Evolutionary conservation across 2,888 invertebrate genomes (phyloP).

Genomic region (Liodrosophila aerea): DNA sequence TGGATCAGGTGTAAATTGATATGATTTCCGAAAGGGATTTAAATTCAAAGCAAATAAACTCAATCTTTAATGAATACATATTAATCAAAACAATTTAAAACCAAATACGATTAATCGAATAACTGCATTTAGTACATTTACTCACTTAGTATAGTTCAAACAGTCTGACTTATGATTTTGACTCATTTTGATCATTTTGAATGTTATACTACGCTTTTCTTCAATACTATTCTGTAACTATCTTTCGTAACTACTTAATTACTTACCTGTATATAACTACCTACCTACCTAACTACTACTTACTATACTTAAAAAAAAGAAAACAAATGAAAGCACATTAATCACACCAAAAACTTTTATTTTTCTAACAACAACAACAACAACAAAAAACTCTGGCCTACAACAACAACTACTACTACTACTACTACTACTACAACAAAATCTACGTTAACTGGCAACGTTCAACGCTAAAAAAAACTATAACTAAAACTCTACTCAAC

Average conservation of each 20-base stretch:
- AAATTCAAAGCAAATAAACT: constrained; percentile 1
- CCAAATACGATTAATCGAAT: constrained; percentile 1
- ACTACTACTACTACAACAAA: constrained; percentile 24
- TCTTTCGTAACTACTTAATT: too few relatives aligned
- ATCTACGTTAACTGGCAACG: constrained; percentile 48
- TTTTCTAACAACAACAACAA: constrained; percentile 52
- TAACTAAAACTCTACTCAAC: constrained; percentile 44
- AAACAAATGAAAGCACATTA: constrained; percentile 57
- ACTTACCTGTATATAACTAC: background rate
- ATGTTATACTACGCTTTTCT: constrained; percentile 19
- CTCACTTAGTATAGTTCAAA: background rate
- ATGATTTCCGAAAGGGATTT: constrained; percentile 2
- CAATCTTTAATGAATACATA: constrained; percentile 5
- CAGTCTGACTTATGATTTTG: background rate
- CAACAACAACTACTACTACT: constrained; percentile 37
- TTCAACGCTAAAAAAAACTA: constrained; percentile 48
- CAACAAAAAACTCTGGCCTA: constrained; percentile 36
- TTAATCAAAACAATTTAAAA: constrained; percentile 1
- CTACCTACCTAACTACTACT: background rate
- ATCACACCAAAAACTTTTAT: constrained; percentile 64
- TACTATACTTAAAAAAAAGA: constrained; percentile 12
- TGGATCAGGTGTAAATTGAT: background rate
- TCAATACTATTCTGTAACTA: constrained; percentile 18
- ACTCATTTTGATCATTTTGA: constrained; percentile 6
- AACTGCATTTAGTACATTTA: background rate